Percentiles rank a stretch among this genome's conserved stretches.
phyloP scores from a whole-genome alignment of 2,113 vertebrate genomes.

The Gallinago media region DNA sequence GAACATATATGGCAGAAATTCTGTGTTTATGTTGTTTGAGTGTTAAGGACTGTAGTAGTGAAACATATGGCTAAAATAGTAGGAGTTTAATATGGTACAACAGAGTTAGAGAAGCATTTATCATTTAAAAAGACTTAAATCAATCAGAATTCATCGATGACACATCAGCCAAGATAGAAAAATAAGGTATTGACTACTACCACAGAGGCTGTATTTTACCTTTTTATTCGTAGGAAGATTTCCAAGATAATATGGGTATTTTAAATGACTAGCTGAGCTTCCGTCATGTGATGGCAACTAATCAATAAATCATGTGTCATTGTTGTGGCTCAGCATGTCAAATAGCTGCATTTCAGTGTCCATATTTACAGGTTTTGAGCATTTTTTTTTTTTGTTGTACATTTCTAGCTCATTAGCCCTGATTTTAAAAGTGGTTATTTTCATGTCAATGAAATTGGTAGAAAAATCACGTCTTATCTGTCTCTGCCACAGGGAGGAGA shows the following conservation, averaged over 20 bases:
- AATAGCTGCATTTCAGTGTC: conserved; percentile 45
- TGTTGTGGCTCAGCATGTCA: conserved; percentile 57
- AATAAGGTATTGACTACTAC: conserved; percentile 24
- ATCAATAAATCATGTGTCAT: conserved; percentile 72
- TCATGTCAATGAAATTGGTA: conserved; percentile 46
- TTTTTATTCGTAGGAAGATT: conserved; percentile 40
- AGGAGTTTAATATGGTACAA: not conserved
- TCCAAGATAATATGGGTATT: conserved; percentile 48
- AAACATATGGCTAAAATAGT: not conserved
- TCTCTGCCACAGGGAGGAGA: conserved; percentile 29
- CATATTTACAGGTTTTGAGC: conserved; percentile 12
- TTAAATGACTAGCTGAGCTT: conserved; percentile 39
- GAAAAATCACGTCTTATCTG: conserved; percentile 44
- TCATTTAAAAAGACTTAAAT: not conserved
- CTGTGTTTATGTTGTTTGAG: not conserved
- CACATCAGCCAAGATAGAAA: conserved; percentile 6
- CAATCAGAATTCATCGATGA: conserved; percentile 14
- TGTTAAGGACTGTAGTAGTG: not conserved
- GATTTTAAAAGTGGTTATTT: conserved; percentile 59
- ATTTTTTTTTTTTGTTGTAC: conserved; percentile 33
- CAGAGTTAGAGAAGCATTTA: not conserved
- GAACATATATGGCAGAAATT: not conserved
- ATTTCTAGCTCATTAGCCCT: conserved; percentile 63
- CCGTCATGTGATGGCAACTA: conserved; percentile 44
- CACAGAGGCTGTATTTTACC: not conserved